A percentile compares a stretch with the other conserved stretches of the same genome.
These are phyloP conservation scores for Ophiodon elongatus DNA, from an alignment of 2,113 vertebrate species.

Conservation along the genomic window DNA sequence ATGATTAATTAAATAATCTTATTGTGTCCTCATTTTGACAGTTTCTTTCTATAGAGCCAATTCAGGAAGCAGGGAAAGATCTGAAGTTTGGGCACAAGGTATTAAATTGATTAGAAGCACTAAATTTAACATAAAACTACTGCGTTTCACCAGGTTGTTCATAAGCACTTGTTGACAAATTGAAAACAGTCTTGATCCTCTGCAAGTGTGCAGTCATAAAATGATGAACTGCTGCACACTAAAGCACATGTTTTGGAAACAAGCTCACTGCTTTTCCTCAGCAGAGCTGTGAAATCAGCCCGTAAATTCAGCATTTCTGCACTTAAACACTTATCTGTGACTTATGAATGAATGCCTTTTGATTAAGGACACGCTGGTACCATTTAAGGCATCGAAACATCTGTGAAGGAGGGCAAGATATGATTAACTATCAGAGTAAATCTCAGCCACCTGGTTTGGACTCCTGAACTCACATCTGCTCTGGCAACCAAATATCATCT, in stretches of 20 bases:
- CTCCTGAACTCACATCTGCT: slow-evolving; percentile 60
- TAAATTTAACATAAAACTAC: slow-evolving; percentile 1
- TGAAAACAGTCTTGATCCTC: background rate
- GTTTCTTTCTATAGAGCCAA: background rate
- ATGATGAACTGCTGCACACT: slow-evolving; percentile 19
- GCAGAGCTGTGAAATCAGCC: slow-evolving; percentile 29
- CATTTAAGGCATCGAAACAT: slow-evolving; percentile 39
- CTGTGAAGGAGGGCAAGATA: slow-evolving; percentile 41
- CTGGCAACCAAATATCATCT: slow-evolving; percentile 33
- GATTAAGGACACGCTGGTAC: slow-evolving; percentile 46
- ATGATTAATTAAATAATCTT: background rate
- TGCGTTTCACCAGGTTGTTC: background rate
- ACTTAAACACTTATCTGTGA: slow-evolving; percentile 17
- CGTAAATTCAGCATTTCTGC: background rate
- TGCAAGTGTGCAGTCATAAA: slow-evolving; percentile 11
- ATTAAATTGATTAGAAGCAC: background rate
- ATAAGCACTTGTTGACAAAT: slow-evolving; percentile 18
- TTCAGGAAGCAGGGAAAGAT: background rate
- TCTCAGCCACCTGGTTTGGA: slow-evolving; percentile 71
- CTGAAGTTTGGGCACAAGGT: background rate
- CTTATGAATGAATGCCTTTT: slow-evolving; percentile 43
- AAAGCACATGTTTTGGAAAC: slow-evolving; percentile 37
- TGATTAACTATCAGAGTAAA: slow-evolving; percentile 68
- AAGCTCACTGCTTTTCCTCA: slow-evolving; percentile 17
- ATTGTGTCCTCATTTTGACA: slow-evolving; percentile 5